Conservation (phyloP, 2,797 vertebrate genomes). For the Acanthopagrus latus region DNA sequence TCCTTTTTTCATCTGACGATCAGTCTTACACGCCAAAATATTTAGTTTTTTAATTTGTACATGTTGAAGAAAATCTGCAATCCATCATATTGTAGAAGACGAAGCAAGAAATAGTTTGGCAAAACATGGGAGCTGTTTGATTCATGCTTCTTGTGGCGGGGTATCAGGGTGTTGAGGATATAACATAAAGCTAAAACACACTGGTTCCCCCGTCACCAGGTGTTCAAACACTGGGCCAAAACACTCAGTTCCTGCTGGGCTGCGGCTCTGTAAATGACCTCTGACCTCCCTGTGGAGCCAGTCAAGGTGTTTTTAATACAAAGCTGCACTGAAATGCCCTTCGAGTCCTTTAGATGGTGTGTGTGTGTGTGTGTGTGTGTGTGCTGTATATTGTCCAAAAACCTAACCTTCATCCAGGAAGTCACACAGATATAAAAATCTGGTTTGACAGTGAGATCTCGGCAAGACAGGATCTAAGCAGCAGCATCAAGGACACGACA, state of each 20-base stretch:
- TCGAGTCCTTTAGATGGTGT: background rate
- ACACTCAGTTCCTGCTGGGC: conserved; percentile 27
- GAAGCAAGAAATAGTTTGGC: too few relatives aligned
- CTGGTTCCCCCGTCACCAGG: conserved; percentile 22
- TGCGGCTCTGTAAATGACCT: conserved; percentile 31
- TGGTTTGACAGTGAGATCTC: too few relatives aligned
- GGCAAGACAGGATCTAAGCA: too few relatives aligned
- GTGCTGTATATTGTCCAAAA: conserved; percentile 21
- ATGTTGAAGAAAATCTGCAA: background rate
- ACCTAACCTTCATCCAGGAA: too few relatives aligned
- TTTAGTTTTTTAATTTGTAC: background rate
- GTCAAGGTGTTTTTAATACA: conserved; percentile 23
- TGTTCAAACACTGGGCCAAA: conserved; percentile 40
- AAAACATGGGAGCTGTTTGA: background rate
- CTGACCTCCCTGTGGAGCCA: conserved; percentile 35
- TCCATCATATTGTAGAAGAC: background rate
- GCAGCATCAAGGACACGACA: too few relatives aligned
- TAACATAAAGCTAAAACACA: conserved; percentile 9
- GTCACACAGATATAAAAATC: too few relatives aligned
- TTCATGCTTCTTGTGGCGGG: background rate
- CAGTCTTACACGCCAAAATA: background rate
- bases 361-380: background rate
- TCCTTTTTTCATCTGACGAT: background rate
- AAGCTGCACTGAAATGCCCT: background rate
- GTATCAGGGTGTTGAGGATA: conserved; percentile 1